Base-by-base conservation (phyloP, 2,113 vertebrate genomes). In the Canis aureus region DNA sequence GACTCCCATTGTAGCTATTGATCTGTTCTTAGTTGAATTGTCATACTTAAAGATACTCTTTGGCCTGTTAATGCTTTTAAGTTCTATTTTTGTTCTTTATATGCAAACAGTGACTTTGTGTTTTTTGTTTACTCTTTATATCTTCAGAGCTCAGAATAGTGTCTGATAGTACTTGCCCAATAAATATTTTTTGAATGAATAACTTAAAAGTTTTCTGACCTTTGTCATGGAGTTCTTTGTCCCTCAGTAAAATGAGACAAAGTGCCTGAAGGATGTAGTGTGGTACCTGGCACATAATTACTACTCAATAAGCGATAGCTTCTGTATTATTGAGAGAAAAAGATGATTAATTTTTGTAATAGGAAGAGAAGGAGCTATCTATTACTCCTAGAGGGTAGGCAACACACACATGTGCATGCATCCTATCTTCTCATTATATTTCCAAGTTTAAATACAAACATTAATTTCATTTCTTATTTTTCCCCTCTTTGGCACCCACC, bases 401-500 rank as follows among this genome's bases (percentile, higher is more conserved):
- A 38, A 71, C 67, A 59, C 38, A 13, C 64, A 53, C 12, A 2
- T 15, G 22, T 0, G 9, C 29, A 8, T 38, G 17, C 8, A 78
- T 20, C 9, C 0, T 94, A 69, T 25, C 51, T 55, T 87, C 73
- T 81, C 43, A 62, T 82, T 8, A 29, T 53, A 74, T 32, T 83
- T 62, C 67, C 87, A 91, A 66, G 55, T 82, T 96, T 95, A 80
- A 94, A 49, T 96, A 92, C 83, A 96, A 94, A 9, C 60, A 91
- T 59, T 89, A 51, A 89, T 87, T 88, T 93, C 25, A 51, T 95
- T 97, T 93, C 55, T 89, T 90, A 62, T 81, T 94, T 97, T 80
- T 35, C 38, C 4, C 17, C 11, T 55, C 69, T 89, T 92, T 95
- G 64, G 55, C 62, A 81, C 29, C 12, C 11, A 57, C 91, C 16